A percentile compares a stretch with the other conserved stretches of the same genome.
These are phyloP conservation scores for Pherbina coryleti DNA, from an alignment of 2,888 invertebrate species.

Conservation along the genomic window DNA sequence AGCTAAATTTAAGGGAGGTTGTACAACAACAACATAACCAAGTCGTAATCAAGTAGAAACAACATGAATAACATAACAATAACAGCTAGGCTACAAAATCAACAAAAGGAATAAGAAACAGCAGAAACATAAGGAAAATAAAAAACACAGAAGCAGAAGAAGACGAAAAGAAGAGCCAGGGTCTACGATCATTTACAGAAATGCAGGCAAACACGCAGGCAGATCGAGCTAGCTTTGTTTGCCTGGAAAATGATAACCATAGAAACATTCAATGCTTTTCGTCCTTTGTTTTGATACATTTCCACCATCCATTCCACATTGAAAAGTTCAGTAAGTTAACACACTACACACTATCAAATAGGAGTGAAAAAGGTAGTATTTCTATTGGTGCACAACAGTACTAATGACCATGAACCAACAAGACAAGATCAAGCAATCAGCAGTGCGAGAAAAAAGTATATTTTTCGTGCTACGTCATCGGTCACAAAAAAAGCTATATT, in stretches of 20 bases:
- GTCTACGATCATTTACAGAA: neutral
- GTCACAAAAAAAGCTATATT: no score
- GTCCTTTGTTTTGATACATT: slow-evolving; percentile 13
- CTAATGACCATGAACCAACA: no score
- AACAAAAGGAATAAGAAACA: neutral
- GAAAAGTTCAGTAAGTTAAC: neutral
- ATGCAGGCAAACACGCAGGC: neutral
- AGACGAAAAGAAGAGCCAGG: neutral
- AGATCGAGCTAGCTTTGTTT: neutral
- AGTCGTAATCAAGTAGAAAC: neutral
- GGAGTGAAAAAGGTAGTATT: no score
- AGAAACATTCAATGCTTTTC: neutral
- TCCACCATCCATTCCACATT: neutral
- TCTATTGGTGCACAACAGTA: no score
- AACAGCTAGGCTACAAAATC: neutral
- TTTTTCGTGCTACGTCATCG: no score
- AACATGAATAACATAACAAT: neutral
- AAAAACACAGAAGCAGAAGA: neutral
- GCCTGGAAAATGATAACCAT: slow-evolving; percentile 14
- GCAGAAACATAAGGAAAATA: neutral
- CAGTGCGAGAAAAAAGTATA: no score
- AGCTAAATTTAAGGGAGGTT: slow-evolving; percentile 28
- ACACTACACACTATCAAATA: neutral
- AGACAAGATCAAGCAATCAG: no score
- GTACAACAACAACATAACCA: neutral